phyloP scores from a whole-genome alignment of 2,113 vertebrate genomes.

The Catharus minimus region DNA sequence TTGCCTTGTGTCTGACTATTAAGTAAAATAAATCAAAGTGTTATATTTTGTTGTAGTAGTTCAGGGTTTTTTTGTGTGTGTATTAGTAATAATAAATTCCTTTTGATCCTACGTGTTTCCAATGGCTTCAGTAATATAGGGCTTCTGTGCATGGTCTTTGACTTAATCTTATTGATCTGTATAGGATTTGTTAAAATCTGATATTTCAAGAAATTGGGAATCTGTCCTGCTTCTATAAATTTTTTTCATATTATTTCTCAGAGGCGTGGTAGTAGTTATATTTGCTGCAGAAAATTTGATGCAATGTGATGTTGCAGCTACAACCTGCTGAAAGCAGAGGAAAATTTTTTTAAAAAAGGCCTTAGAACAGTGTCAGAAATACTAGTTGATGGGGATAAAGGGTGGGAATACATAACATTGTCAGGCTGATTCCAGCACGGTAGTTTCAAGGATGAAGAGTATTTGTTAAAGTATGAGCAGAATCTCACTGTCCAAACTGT shows the following conservation, averaged over 20 bases:
- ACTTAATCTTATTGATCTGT: background rate
- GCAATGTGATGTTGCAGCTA: background rate
- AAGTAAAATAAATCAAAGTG: background rate
- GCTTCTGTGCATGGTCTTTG: background rate
- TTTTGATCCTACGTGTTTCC: background rate
- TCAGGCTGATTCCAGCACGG: background rate
- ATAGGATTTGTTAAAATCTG: background rate
- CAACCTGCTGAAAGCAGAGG: background rate
- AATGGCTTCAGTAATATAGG: background rate
- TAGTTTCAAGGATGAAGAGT: background rate
- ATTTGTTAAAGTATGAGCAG: background rate
- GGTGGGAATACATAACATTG: rapidly evolving
- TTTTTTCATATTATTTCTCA: background rate
- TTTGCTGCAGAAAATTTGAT: background rate
- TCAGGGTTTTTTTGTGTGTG: background rate
- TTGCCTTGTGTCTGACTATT: background rate
- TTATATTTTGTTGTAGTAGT: background rate
- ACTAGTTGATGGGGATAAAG: background rate
- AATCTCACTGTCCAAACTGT: background rate
- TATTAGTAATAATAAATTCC: background rate
- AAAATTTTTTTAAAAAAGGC: background rate
- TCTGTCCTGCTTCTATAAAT: background rate
- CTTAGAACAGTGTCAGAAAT: background rate
- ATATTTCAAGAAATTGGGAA: background rate
- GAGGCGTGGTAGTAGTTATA: background rate